Evolutionary conservation across 53 echinoderm and acorn worm species (phyloP), one percentile per base, ranked within the genome.

Genomic region (Actinopyga echinites): DNA sequence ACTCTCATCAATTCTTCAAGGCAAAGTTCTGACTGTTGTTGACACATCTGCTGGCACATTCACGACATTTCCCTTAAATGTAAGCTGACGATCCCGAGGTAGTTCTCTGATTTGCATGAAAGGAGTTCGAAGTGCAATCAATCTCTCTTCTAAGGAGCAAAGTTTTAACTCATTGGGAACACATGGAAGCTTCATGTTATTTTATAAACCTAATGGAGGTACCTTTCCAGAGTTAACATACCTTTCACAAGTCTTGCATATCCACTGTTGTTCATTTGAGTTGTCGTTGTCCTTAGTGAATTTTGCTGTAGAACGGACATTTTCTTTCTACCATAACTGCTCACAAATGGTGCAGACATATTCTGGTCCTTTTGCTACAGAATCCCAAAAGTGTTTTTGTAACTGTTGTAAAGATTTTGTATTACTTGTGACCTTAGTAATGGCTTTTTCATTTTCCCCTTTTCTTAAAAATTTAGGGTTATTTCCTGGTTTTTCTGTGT

Each of bases 321-420:
- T 75, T 44, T 85, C 77, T 44, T 60, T 85, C 61, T 75, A 75
- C 85, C 85, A 75, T 61, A 85, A 53, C 63, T 85, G 75, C 61
- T 74, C 74, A 62, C 85, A 85, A 49, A 26, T 42, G 55, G 44
- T 44, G 52, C 85, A 85, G 20, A 85, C 30, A 75, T 85, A 85
- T 42, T 75, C 62, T 60, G 75, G 62, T 59, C 63, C 85, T 19
- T 13, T 38, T 52, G 74, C 42, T 32, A 85, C 28, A 44, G 85
- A 57, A 60, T 61, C 36, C 55, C 56, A 71, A 57, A 84, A 84
- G 40, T 37, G 40, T 38, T 34, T 3, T 69, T 73, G 37, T 5
- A 73, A 5, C 20, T 66, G 30, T 29, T 66, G 66, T 7, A 66
- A 33, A 30, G 32, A 66, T 66, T 15, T 33, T 8, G 66, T 66